These are phyloP conservation scores for Alosa sapidissima DNA, from an alignment of 2,797 vertebrate genomes.

Conservation along the genomic window DNA sequence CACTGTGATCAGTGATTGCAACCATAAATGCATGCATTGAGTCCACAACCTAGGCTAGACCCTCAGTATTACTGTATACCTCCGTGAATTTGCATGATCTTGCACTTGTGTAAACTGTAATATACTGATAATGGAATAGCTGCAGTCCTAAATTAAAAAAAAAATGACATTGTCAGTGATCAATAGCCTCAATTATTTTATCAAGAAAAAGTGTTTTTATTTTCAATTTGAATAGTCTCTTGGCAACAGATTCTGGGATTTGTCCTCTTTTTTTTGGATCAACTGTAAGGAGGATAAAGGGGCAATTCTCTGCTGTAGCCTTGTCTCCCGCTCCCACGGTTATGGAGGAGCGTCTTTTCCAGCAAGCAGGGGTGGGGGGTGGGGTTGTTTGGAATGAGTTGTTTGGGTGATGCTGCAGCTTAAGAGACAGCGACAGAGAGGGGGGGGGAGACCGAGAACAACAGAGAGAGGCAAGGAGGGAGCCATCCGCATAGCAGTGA, in stretches of 20 bases:
- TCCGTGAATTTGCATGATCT: background rate
- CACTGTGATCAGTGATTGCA: background rate
- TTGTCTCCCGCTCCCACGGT: constrained; percentile 27
- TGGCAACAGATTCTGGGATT: background rate
- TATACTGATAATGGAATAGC: background rate
- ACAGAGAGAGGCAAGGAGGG: constrained; percentile 44
- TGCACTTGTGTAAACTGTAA: background rate
- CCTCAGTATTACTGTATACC: background rate
- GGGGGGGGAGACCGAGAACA: constrained; percentile 40
- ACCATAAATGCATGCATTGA: background rate
- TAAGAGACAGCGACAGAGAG: constrained; percentile 49
- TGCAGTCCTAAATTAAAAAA: background rate
- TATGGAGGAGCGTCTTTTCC: constrained; percentile 45
- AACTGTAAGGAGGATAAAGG: background rate
- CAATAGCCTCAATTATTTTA: background rate
- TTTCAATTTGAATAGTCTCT: background rate
- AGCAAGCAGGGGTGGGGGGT: constrained; percentile 36
- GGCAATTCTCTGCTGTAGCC: background rate
- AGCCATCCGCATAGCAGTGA: constrained; percentile 34
- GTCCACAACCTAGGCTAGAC: background rate
- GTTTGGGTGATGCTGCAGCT: constrained; percentile 68
- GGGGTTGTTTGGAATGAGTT: constrained; percentile 61
- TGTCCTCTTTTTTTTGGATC: background rate
- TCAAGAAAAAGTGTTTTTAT: background rate
- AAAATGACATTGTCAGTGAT: background rate